Base-by-base conservation (phyloP, 2,113 vertebrate genomes). In the Carollia perspicillata region DNA sequence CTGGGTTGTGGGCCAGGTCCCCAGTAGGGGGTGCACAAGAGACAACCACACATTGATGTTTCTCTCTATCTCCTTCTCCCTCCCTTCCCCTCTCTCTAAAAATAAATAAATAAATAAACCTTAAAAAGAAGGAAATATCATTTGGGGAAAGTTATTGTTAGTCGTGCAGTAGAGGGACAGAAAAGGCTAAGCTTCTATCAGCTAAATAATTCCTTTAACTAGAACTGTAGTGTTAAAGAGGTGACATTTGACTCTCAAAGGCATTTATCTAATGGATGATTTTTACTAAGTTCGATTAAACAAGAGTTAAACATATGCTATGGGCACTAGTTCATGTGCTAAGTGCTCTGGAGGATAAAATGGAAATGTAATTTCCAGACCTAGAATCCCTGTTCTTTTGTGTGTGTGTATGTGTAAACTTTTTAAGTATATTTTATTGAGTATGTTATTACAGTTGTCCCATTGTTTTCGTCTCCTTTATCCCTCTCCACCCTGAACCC, bases 271-370 rank as follows among this genome's bases (percentile, higher is more conserved):
- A 93, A 1, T 85, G 33, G 28, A 44, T 89, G 3, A 66, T 88
- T 87, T 68, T 84, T 84, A 84, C 13, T 75, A 37, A 84, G 44
- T 92, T 96, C 18, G 69, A 11, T 68, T 95, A 79, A 88, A 68
- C 4, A 47, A 63, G 42, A 92, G 18, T 79, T 85, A 94, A 80
- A 5, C 92, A 51, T 47, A 30, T 53, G 8, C 58, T 63, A 0
- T 47, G 7, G 42, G 35, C 89, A 51, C 28, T 40, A 44, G 65
- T 88, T 74, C 23, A 88, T 33, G 14, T 49, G 23, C 58, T 79
- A 84, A 74, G 30, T 89, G n/a, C 55, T 68, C 17, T 72, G 65
- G 65, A 80, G 35, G 22, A 77, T 77, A 69, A 71, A 79, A 68
- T 89, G 53, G 84, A 92, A 79, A 44, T 44, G 16, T 53, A n/a